A percentile compares a stretch with the other conserved stretches of the same genome.
Evolutionary conservation across 2,113 vertebrate species (phyloP).

Genomic region (Otus sunia): DNA sequence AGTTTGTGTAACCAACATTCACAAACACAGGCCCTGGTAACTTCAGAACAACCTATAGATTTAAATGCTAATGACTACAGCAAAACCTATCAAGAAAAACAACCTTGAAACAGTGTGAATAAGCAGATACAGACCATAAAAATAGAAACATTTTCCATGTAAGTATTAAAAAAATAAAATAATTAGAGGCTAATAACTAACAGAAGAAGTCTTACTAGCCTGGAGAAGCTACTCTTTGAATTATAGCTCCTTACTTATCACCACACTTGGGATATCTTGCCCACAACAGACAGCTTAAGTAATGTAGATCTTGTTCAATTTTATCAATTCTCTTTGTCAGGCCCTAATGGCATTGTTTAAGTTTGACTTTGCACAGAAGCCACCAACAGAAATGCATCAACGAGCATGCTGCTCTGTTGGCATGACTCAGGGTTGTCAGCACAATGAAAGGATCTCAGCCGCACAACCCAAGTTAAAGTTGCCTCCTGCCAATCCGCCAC

Average conservation of each 20-base stretch:
- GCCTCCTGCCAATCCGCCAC: slow-evolving; percentile 37
- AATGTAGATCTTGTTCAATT: neutral
- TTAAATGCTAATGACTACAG: neutral
- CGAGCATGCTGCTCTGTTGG: neutral
- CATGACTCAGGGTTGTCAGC: neutral
- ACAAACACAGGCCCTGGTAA: neutral
- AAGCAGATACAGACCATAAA: neutral
- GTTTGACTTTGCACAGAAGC: neutral
- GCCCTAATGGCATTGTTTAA: neutral
- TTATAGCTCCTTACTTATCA: neutral
- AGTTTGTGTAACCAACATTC: neutral
- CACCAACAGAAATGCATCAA: neutral
- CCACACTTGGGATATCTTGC: neutral
- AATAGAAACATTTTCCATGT: neutral
- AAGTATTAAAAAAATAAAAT: neutral
- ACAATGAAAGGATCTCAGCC: neutral
- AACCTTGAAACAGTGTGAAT: neutral
- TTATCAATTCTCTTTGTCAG: neutral
- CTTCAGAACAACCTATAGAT: neutral
- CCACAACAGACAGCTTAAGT: neutral
- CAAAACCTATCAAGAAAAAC: neutral
- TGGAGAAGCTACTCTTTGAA: neutral
- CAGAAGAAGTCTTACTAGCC: neutral
- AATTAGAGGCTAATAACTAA: neutral
- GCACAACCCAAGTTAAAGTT: slow-evolving; percentile 7